phyloP scores from a whole-genome alignment of 1,140 invertebrate genomes.

The Frieseomelitta varia region DNA sequence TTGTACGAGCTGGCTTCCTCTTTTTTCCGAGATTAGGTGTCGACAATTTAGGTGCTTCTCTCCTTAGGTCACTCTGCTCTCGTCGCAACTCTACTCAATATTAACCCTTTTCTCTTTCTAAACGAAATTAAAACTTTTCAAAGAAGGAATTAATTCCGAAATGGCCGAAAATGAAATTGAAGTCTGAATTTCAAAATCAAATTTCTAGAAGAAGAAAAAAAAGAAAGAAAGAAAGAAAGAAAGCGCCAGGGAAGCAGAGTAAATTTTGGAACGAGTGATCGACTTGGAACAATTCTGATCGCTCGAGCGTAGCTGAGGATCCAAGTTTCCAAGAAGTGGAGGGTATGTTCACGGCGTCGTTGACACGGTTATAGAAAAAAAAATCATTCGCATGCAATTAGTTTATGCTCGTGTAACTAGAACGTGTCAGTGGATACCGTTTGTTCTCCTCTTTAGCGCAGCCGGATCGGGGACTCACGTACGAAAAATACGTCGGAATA shows the following conservation, averaged over 20 bases:
- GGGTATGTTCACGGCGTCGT: neutral
- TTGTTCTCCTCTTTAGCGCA: conserved; percentile 33
- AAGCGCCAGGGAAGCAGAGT: too few species aligned
- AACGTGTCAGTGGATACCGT: conserved; percentile 53
- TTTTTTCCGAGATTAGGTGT: neutral
- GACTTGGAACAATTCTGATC: too few species aligned
- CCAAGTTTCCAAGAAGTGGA: neutral
- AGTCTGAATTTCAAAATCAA: neutral
- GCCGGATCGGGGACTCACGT: conserved; percentile 44
- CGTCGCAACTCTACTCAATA: too few species aligned
- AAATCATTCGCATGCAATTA: conserved; percentile 36
- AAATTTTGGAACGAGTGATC: too few species aligned
- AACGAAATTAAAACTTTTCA: too few species aligned
- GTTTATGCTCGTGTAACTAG: conserved; percentile 35
- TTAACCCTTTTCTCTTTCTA: too few species aligned
- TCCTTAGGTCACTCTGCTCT: neutral
- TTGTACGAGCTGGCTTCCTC: neutral
- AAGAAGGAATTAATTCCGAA: neutral
- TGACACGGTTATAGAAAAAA: neutral
- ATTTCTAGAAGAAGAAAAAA: neutral
- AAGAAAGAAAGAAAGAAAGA: too few species aligned
- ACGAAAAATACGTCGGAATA: conserved; percentile 46
- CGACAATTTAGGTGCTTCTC: too few species aligned
- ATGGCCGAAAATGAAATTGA: neutral
- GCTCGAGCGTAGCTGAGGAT: neutral